Conservation (phyloP, 2,113 vertebrate genomes). For the Psittacara wagleri region DNA sequence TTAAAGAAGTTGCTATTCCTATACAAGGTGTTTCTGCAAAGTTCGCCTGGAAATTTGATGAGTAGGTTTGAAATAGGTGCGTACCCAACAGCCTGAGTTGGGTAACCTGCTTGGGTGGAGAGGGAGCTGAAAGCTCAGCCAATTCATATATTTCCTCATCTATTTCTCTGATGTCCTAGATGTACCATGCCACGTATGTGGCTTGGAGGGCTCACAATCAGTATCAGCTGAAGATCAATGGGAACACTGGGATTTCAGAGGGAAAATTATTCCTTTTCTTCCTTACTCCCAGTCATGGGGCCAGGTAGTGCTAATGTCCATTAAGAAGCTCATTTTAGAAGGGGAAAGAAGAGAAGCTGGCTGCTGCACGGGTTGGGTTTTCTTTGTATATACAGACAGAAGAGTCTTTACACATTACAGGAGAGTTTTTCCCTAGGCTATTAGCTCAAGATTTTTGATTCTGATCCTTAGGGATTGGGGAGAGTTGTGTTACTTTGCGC, state of each 20-base stretch:
- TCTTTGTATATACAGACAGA: not conserved
- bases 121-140: not conserved
- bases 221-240: not conserved
- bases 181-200: rapidly evolving
- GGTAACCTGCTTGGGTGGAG: not conserved
- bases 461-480: not conserved
- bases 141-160: not conserved
- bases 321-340: not conserved
- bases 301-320: not conserved
- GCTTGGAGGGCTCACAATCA: not conserved
- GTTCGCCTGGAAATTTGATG: not conserved
- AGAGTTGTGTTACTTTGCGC: not conserved
- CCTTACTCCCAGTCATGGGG: not conserved
- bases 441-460: not conserved
- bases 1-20: not conserved
- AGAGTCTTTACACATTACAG: not conserved
- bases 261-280: not conserved
- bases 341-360: not conserved
- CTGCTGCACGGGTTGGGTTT: not conserved
- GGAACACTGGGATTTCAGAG: not conserved
- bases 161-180: not conserved
- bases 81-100: not conserved
- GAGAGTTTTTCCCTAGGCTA: not conserved
- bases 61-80: not conserved
- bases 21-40: not conserved